phyloP scores from a whole-genome alignment of 2,797 vertebrate genomes.

The Danionella dracula region DNA sequence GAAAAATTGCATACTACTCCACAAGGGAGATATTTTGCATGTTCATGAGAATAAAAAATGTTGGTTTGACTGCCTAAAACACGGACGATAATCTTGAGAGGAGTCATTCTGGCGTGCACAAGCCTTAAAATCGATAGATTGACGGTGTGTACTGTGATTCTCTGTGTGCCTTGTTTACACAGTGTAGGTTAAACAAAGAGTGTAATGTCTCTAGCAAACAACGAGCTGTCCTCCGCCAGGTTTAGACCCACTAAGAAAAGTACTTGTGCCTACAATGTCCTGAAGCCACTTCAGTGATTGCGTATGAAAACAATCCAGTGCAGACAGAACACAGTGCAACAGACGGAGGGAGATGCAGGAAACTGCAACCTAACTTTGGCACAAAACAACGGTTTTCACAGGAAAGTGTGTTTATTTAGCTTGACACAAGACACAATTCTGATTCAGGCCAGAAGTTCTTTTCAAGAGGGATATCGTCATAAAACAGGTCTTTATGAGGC shows the following conservation, averaged over 20 bases:
- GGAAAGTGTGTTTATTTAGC: slow-evolving; percentile 37
- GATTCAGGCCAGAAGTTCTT: slow-evolving; percentile 7
- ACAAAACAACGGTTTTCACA: too few species aligned
- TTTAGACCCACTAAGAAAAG: slow-evolving; percentile 31
- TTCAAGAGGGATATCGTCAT: not conserved
- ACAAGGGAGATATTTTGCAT: too few species aligned
- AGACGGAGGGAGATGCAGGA: slow-evolving; percentile 6
- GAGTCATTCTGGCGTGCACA: too few species aligned
- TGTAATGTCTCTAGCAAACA: slow-evolving; percentile 2
- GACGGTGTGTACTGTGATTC: slow-evolving; percentile 1
- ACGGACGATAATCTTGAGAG: too few species aligned
- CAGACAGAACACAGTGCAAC: slow-evolving; percentile 26
- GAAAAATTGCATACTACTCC: too few species aligned
- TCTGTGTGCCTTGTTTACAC: slow-evolving; percentile 25
- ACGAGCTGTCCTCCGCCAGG: slow-evolving; percentile 16
- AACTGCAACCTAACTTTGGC: too few species aligned
- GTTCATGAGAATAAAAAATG: too few species aligned
- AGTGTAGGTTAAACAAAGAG: slow-evolving; percentile 5
- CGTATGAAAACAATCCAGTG: not conserved
- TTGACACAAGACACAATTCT: slow-evolving; percentile 18
- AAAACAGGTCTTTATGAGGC: not conserved
- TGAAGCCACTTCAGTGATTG: not conserved
- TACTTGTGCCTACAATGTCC: slow-evolving; percentile 11
- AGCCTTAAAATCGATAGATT: too few species aligned
- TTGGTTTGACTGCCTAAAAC: too few species aligned